Percentiles rank a stretch among this genome's conserved stretches.
These are phyloP conservation scores for Triplophysa siluroides DNA, from an alignment of 2,113 vertebrate species.

Conservation along the genomic window DNA sequence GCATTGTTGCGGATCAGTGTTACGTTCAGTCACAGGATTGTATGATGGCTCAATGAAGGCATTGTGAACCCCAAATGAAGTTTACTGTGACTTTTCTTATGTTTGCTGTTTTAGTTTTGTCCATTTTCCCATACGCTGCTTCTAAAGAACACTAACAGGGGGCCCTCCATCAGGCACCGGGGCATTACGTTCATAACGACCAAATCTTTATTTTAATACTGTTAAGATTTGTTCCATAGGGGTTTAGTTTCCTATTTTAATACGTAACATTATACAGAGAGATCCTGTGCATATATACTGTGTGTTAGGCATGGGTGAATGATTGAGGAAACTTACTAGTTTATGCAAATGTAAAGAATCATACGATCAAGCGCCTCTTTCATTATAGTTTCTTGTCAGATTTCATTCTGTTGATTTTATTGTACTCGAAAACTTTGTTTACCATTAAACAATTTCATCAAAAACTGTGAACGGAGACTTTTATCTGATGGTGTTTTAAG, in stretches of 20 bases:
- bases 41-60: constrained; percentile 12
- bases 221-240: constrained; percentile 66
- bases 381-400: constrained; percentile 74
- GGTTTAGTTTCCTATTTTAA: constrained; percentile 70
- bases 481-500: neutral
- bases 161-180: constrained; percentile 60
- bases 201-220: constrained; percentile 81
- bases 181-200: constrained; percentile 69
- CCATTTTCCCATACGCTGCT: constrained; percentile 56
- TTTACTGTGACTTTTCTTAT: neutral
- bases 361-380: constrained; percentile 61
- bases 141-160: constrained; percentile 54
- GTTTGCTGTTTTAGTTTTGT: constrained; percentile 19
- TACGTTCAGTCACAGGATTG: constrained; percentile 26
- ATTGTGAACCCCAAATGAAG: constrained; percentile 34
- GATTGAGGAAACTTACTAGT: constrained; percentile 73
- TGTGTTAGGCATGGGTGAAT: constrained; percentile 74
- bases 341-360: constrained; percentile 76
- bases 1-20: constrained; percentile 45
- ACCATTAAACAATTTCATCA: constrained; percentile 67
- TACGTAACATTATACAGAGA: constrained; percentile 70
- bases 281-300: constrained; percentile 64
- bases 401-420: constrained; percentile 82
- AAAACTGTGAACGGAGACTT: neutral
- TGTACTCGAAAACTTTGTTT: constrained; percentile 87